Conservation (phyloP, 2,797 vertebrate genomes). For the Chrysolophus pictus region DNA sequence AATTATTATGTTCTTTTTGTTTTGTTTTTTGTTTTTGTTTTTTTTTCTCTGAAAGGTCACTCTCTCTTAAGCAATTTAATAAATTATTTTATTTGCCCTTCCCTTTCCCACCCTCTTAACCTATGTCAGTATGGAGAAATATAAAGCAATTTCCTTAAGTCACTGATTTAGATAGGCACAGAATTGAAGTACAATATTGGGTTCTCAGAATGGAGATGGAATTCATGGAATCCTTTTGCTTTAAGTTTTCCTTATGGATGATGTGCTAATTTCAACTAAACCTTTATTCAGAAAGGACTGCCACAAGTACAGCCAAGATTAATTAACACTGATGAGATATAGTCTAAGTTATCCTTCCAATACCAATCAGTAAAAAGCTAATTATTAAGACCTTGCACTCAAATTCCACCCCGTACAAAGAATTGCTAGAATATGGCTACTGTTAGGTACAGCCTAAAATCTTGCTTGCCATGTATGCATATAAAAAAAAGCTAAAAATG, state of each 20-base stretch:
- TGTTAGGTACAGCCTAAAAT: not conserved
- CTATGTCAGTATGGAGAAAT: not conserved
- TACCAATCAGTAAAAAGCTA: not conserved
- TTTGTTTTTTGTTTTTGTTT: too few species aligned
- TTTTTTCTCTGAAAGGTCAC: constrained; percentile 39
- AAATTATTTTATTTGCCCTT: constrained; percentile 26
- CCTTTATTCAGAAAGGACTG: not conserved
- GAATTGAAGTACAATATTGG: not conserved
- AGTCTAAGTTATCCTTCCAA: not conserved
- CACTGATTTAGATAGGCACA: not conserved
- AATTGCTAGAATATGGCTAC: not conserved
- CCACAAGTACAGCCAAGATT: not conserved
- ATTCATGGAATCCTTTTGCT: not conserved
- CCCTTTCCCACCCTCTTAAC: not conserved
- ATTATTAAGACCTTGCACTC: not conserved
- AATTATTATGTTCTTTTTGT: not conserved
- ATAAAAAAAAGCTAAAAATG: not conserved
- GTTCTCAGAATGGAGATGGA: not conserved
- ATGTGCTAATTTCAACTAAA: not conserved
- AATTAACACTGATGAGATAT: not conserved
- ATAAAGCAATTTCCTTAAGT: not conserved
- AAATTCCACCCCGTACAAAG: not conserved
- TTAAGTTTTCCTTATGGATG: not conserved
- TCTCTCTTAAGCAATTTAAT: constrained; percentile 23
- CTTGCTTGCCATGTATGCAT: not conserved